A percentile compares a stretch with the other conserved stretches of the same genome.
phyloP scores from a whole-genome alignment of 1,140 invertebrate species.

The Drosophila sulfurigaster region DNA sequence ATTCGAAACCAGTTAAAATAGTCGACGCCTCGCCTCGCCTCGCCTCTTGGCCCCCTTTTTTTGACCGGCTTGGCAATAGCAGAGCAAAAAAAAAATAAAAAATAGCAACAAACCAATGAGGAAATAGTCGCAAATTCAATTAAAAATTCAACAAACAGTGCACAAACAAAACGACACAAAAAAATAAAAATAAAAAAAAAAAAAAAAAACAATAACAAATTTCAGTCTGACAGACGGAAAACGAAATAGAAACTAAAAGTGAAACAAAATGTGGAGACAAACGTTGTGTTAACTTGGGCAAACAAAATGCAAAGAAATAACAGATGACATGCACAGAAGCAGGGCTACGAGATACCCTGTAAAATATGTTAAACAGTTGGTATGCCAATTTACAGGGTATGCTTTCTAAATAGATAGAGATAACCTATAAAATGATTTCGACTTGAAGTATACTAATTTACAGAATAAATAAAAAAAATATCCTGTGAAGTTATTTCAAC shows the following conservation, averaged over 20 bases:
- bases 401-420: too few relatives aligned
- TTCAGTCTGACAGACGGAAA: slow-evolving; percentile 13
- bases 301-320: neutral
- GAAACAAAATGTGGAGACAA: slow-evolving; percentile 29
- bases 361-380: neutral
- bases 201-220: slow-evolving; percentile 26
- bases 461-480: too few relatives aligned
- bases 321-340: slow-evolving; percentile 8
- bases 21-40: neutral
- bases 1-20: slow-evolving; percentile 11
- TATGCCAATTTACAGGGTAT: neutral
- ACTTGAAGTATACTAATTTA: too few relatives aligned
- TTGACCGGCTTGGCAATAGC: neutral
- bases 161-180: slow-evolving; percentile 4
- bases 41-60: too few relatives aligned
- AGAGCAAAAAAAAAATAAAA: slow-evolving; percentile 24
- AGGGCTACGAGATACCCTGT: neutral
- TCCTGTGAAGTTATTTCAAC: too few relatives aligned
- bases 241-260: slow-evolving; percentile 62
- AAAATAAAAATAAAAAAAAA: slow-evolving; percentile 19
- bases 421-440: too few relatives aligned
- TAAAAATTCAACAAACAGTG: slow-evolving; percentile 74
- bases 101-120: slow-evolving; percentile 23
- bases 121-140: slow-evolving; percentile 73
- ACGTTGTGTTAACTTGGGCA: slow-evolving; percentile 42